phyloP scores from a whole-genome alignment of 2,888 invertebrate genomes.

The Tenthredo notha region DNA sequence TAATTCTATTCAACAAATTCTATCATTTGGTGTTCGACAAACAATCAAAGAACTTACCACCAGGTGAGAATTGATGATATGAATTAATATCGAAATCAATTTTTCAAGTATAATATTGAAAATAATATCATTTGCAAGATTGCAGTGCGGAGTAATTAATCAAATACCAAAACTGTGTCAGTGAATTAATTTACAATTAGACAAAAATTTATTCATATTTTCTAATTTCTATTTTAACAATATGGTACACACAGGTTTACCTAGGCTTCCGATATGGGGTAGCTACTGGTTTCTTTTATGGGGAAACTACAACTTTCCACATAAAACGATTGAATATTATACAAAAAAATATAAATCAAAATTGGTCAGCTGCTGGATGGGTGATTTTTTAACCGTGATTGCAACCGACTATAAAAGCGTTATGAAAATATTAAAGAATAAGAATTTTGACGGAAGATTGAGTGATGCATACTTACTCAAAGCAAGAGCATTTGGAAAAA shows the following conservation, averaged over 20 bases:
- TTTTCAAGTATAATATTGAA: too few relatives aligned
- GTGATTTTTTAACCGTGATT: slow-evolving; percentile 79
- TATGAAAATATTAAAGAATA: slow-evolving; percentile 81
- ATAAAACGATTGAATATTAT: slow-evolving; percentile 79
- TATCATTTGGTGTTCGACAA: slow-evolving; percentile 61
- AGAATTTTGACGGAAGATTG: slow-evolving; percentile 83
- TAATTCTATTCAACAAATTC: slow-evolving; percentile 59
- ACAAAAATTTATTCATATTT: slow-evolving; percentile 72
- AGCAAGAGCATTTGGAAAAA: slow-evolving; percentile 81
- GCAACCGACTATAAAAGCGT: slow-evolving; percentile 81
- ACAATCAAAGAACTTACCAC: slow-evolving; percentile 80
- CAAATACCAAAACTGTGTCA: too few relatives aligned
- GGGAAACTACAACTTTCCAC: slow-evolving; percentile 80
- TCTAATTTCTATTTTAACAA: background rate
- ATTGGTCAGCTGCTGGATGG: slow-evolving; percentile 82
- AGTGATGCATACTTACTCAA: slow-evolving; percentile 77
- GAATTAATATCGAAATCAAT: too few relatives aligned
- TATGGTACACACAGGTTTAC: slow-evolving; percentile 76
- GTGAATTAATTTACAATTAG: too few relatives aligned
- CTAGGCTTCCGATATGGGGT: slow-evolving; percentile 83
- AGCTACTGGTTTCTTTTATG: slow-evolving; percentile 82
- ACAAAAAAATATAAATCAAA: slow-evolving; percentile 82
- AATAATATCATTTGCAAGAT: too few relatives aligned
- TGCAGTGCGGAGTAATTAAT: too few relatives aligned
- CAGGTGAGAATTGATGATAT: slow-evolving; percentile 74